Percentiles rank a stretch among this genome's conserved stretches.
Evolutionary conservation across 2,113 vertebrate genomes (phyloP).

Genomic region (Benitochromis conjunctus): DNA sequence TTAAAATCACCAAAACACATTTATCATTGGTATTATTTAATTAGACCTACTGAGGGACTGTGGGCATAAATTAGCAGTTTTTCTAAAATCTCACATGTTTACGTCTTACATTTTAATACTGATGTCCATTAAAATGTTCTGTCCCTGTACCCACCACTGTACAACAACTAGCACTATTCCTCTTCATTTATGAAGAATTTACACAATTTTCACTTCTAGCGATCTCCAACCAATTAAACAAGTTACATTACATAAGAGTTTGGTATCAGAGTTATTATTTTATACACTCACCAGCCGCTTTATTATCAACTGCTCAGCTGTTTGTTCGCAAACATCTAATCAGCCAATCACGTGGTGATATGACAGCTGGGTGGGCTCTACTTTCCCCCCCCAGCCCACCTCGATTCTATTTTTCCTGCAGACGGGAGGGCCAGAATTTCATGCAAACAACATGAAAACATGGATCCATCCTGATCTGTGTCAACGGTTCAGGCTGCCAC

Average conservation of each 20-base stretch:
- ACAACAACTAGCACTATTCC: not conserved
- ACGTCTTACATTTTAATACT: not conserved
- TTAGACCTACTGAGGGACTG: not conserved
- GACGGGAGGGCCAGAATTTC: accelerated
- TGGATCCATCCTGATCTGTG: not conserved
- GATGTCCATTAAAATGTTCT: not conserved
- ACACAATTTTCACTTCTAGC: not conserved
- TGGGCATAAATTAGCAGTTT: not conserved
- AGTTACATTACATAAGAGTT: not conserved
- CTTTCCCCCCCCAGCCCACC: not conserved
- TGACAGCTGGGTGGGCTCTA: not conserved
- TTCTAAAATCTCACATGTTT: not conserved
- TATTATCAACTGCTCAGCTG: not conserved
- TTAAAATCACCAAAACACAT: not conserved
- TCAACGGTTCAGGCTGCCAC: not conserved
- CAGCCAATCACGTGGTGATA: accelerated
- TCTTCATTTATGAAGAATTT: not conserved
- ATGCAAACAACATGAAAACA: accelerated
- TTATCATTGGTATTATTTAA: not conserved
- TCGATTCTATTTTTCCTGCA: not conserved
- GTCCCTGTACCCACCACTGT: not conserved
- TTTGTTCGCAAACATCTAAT: not conserved
- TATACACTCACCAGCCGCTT: not conserved
- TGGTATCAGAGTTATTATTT: not conserved
- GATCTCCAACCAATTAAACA: not conserved